Conservation (phyloP, 2,113 vertebrate genomes). For the Nothobranchius kuhntae region DNA sequence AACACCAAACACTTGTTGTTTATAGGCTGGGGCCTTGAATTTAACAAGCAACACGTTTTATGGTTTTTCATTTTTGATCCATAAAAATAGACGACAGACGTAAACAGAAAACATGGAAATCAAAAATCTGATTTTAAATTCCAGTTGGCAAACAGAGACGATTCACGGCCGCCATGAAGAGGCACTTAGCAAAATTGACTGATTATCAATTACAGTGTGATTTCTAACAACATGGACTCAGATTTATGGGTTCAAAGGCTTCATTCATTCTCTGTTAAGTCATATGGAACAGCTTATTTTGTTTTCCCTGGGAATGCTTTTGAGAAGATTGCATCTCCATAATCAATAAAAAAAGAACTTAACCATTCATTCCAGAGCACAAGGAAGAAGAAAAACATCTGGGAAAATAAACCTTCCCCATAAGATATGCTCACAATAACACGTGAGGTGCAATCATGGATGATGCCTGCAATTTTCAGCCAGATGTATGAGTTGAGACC, state of each 20-base stretch:
- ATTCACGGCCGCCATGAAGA: neutral
- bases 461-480: neutral
- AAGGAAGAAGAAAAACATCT: constrained; percentile 31
- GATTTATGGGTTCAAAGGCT: constrained; percentile 49
- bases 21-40: too few relatives aligned
- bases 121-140: too few relatives aligned
- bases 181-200: constrained; percentile 12
- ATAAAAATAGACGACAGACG: too few relatives aligned
- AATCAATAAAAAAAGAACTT: constrained; percentile 70
- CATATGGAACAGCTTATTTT: constrained; percentile 58
- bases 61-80: too few relatives aligned
- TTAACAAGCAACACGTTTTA: too few relatives aligned
- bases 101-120: too few relatives aligned
- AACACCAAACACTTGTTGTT: too few relatives aligned
- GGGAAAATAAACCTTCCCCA: constrained; percentile 33
- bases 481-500: too few relatives aligned
- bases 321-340: constrained; percentile 76
- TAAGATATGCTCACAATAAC: constrained; percentile 13
- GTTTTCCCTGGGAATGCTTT: constrained; percentile 67
- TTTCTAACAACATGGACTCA: constrained; percentile 48
- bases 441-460: constrained; percentile 18
- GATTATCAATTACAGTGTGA: constrained; percentile 39
- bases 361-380: constrained; percentile 32
- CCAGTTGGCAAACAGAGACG: too few relatives aligned
- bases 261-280: constrained; percentile 58